Evolutionary conservation across 1,140 invertebrate genomes (phyloP).

Genomic region (Ectropis grisescens): DNA sequence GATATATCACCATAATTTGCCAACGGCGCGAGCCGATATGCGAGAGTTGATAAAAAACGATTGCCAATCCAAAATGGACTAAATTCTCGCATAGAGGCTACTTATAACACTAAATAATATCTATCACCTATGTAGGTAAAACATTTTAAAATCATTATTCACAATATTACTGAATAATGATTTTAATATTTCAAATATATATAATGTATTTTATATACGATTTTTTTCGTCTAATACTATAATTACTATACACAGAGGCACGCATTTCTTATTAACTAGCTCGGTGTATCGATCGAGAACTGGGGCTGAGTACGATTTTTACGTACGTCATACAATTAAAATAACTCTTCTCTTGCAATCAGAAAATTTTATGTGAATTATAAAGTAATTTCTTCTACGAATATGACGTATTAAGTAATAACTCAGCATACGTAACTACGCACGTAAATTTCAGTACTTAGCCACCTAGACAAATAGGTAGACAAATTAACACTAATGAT

Average conservation of each 20-base stretch:
- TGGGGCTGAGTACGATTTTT: too few relatives aligned
- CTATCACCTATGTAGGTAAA: conserved; percentile 30
- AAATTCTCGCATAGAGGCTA: conserved; percentile 31
- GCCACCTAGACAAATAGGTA: too few relatives aligned
- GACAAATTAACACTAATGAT: too few relatives aligned
- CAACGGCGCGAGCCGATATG: conserved; percentile 29
- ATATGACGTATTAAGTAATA: too few relatives aligned
- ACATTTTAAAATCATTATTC: conserved; percentile 26
- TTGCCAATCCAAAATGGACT: conserved; percentile 13
- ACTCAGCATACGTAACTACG: too few relatives aligned
- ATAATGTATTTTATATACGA: conserved; percentile 14
- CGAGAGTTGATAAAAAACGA: conserved; percentile 30
- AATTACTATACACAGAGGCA: conserved; percentile 64
- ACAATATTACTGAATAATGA: conserved; percentile 24
- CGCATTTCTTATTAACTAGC: conserved; percentile 54
- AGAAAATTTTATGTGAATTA: too few relatives aligned
- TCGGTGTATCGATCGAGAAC: too few relatives aligned
- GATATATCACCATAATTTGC: conserved; percentile 48
- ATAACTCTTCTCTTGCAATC: too few relatives aligned
- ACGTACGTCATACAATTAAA: too few relatives aligned
- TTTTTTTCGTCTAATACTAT: conserved; percentile 26
- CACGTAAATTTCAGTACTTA: too few relatives aligned
- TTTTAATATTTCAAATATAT: conserved; percentile 16
- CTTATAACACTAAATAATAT: conserved; percentile 50
- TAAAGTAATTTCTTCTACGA: too few relatives aligned